Base-by-base conservation (phyloP, 2,888 invertebrate genomes). In the Enoplolaimus lenunculus region DNA sequence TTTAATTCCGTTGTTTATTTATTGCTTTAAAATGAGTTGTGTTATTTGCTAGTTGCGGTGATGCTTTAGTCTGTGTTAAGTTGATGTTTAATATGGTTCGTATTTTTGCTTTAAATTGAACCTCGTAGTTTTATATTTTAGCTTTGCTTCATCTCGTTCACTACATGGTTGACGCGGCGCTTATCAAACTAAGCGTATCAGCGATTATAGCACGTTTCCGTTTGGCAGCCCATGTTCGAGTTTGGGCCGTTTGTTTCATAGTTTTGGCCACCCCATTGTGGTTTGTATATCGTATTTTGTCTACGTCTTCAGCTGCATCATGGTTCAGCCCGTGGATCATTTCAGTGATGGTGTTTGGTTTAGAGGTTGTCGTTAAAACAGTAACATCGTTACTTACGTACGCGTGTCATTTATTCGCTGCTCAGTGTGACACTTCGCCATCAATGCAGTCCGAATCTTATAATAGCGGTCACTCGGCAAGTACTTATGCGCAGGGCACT, bases 271-370 rank as follows among this genome's bases (percentile, higher is more conserved):
- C 64, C 3, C 64, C 64, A 13, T n/a, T 45, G 7, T 45, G 45
- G 45, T 45, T 45, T 45, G 45, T 45, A 45, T 45, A 7, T 7
- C 45, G 45, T 7, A 45, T 45, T 45, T 45, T 45, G 45, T 45
- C 45, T 13, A 45, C 45, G 7, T 7, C 21, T 13, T 21, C 45
- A 45, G 7, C 45, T 7, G 7, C 45, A n/a, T 28, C 28, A 13
- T 62, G 64, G 64, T 62, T 62, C 13, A 62, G 30, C n/a, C 64
- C 64, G 28, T 62, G 64, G 64, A 28, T 62, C 13, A 62, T 62
- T 28, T 62, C 64, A 13, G 64, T 62, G 64, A 29, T 29, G 29
- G 30, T 62, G 28, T 62, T 62, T 26, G 64, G 29, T n/a, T 13
- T 62, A 7, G 64, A 62, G n/a, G 28, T 62, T 3, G 30, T 26